Evolutionary conservation across 2,797 vertebrate genomes (phyloP).

Genomic region (Enteromius mattozi): DNA sequence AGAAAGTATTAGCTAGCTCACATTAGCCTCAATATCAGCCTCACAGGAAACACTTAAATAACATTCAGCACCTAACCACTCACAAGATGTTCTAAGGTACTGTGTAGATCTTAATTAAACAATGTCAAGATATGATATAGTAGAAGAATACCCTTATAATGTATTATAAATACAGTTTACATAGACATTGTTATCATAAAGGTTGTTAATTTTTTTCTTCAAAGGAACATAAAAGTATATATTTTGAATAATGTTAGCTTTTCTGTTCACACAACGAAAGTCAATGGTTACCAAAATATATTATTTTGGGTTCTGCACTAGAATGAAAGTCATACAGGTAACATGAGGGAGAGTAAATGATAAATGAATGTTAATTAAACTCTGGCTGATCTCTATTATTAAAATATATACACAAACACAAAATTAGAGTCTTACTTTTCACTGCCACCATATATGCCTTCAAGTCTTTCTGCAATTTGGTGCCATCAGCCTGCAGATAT

Average conservation of each 20-base stretch:
- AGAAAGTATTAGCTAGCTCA: too few species aligned
- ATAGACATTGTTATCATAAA: too few species aligned
- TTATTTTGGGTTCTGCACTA: neutral
- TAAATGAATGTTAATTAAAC: neutral
- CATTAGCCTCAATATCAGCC: too few species aligned
- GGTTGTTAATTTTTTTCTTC: neutral
- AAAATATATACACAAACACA: conserved; percentile 5
- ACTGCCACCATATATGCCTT: conserved; percentile 86
- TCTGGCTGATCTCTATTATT: neutral
- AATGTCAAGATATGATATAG: too few species aligned
- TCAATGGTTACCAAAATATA: neutral
- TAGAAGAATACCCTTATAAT: too few species aligned
- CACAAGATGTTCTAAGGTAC: too few species aligned
- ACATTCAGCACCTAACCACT: too few species aligned
- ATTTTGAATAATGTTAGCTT: neutral
- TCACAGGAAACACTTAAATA: too few species aligned
- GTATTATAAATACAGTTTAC: too few species aligned
- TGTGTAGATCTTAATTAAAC: too few species aligned
- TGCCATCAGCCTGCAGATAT: conserved; percentile 84
- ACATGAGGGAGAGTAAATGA: neutral
- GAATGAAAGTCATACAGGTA: neutral
- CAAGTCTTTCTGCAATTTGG: conserved; percentile 91
- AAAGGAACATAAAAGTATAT: neutral
- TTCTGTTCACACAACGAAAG: neutral
- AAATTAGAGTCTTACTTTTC: conserved; percentile 81